Evolutionary conservation across 2,113 vertebrate species (phyloP).

Genomic region (Phoenicopterus ruber): DNA sequence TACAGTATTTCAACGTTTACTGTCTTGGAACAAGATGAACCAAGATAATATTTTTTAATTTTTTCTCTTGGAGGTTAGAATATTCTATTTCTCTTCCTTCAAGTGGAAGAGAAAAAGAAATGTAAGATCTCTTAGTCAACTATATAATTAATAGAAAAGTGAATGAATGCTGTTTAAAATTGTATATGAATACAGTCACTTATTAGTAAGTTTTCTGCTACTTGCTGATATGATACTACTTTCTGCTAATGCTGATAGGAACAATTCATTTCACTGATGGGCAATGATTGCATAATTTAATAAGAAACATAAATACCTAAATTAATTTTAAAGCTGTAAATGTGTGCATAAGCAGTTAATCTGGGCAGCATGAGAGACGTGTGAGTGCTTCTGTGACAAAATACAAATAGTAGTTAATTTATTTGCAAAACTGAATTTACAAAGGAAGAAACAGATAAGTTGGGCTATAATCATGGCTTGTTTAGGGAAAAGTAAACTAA

Average conservation of each 20-base stretch:
- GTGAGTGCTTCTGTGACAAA: background rate
- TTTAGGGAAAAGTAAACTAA: background rate
- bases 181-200: background rate
- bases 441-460: background rate
- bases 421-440: background rate
- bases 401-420: background rate
- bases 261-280: background rate
- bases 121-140: background rate
- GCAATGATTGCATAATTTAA: background rate
- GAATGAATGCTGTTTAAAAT: background rate
- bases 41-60: background rate
- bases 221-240: background rate
- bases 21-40: constrained; percentile 1
- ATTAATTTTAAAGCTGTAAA: background rate
- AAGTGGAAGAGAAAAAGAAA: background rate
- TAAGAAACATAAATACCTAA: background rate
- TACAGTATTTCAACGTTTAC: constrained; percentile 6
- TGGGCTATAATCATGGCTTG: background rate
- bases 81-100: background rate
- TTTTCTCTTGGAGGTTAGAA: background rate
- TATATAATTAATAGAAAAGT: background rate
- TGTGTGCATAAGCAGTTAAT: background rate
- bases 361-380: background rate
- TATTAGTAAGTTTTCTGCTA: background rate
- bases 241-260: background rate